Evolutionary conservation across 2,797 vertebrate genomes (phyloP).

Genomic region (Cebuella pygmaea): DNA sequence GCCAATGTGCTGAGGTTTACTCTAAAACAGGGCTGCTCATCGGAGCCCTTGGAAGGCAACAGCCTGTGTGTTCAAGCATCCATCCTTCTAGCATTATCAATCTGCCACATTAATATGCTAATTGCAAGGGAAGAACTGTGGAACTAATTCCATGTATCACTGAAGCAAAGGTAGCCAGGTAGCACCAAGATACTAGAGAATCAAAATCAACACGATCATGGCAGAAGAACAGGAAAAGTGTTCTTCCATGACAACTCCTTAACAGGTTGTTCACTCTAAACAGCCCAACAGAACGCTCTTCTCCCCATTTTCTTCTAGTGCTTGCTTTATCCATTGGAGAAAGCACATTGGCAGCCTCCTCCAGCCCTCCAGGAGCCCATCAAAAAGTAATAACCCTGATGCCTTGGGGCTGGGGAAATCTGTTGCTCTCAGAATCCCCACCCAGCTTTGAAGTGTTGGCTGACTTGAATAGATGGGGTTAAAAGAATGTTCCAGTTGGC

Average conservation of each 20-base stretch:
- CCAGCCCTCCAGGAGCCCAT: conserved; percentile 15
- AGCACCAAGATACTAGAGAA: conserved; percentile 73
- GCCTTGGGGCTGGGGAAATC: conserved; percentile 61
- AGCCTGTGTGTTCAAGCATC: conserved; percentile 75
- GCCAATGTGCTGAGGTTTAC: neutral
- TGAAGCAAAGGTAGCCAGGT: conserved; percentile 80
- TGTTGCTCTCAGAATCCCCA: conserved; percentile 69
- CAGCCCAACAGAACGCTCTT: conserved; percentile 74
- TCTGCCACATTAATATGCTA: conserved; percentile 84
- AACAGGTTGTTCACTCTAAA: conserved; percentile 79
- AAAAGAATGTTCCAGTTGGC: conserved; percentile 63
- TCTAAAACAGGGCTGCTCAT: conserved; percentile 14
- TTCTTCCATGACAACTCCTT: conserved; percentile 74
- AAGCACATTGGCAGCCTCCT: neutral
- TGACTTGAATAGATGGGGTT: conserved; percentile 58
- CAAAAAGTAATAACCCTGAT: conserved; percentile 46
- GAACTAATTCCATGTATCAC: conserved; percentile 84
- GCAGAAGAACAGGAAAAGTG: conserved; percentile 31
- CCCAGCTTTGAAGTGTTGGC: conserved; percentile 64
- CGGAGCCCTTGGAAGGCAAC: conserved; percentile 67
- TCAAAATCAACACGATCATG: conserved; percentile 70
- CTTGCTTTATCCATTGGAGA: neutral
- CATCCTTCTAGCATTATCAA: conserved; percentile 79
- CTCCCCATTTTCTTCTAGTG: conserved; percentile 72
- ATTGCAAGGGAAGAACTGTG: conserved; percentile 82